These are phyloP conservation scores for Collichthys lucidus DNA, from an alignment of 2,113 vertebrate genomes.

Conservation along the genomic window DNA sequence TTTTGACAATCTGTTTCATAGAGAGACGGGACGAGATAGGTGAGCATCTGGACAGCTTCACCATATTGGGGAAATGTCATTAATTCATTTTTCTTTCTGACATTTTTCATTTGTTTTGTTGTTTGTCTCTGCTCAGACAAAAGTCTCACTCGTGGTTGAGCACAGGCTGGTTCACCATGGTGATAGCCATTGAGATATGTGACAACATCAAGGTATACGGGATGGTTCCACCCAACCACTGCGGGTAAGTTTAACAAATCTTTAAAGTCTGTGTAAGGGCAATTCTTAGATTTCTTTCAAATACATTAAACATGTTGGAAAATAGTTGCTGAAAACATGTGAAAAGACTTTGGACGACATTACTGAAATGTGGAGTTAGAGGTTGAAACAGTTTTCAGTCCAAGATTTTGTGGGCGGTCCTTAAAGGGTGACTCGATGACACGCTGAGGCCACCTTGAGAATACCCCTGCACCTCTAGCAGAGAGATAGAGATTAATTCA, in stretches of 20 bases:
- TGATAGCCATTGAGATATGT: constrained; percentile 94
- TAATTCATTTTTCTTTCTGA: background rate
- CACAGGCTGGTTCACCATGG: constrained; percentile 99
- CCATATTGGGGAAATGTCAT: background rate
- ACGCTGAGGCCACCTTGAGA: no score
- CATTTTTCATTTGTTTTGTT: background rate
- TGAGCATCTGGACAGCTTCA: constrained; percentile 55
- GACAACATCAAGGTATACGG: constrained; percentile 95
- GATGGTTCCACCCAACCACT: constrained; percentile 95
- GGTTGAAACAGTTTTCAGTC: no score
- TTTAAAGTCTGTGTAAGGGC: no score
- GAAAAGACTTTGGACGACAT: no score
- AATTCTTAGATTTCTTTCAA: no score
- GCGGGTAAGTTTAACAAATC: constrained; percentile 84
- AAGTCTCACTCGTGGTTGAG: constrained; percentile 97
- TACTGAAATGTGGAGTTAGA: no score
- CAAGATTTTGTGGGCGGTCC: no score
- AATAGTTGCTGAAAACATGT: no score
- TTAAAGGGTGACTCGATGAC: no score
- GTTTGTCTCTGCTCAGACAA: constrained; percentile 79
- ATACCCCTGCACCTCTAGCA: no score
- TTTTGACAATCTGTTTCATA: constrained; percentile 92
- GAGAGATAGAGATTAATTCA: no score
- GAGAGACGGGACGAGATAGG: constrained; percentile 96
- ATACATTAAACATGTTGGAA: no score